Base-by-base conservation (phyloP, 2,113 vertebrate species). In the Orthochromis malagaraziensis region DNA sequence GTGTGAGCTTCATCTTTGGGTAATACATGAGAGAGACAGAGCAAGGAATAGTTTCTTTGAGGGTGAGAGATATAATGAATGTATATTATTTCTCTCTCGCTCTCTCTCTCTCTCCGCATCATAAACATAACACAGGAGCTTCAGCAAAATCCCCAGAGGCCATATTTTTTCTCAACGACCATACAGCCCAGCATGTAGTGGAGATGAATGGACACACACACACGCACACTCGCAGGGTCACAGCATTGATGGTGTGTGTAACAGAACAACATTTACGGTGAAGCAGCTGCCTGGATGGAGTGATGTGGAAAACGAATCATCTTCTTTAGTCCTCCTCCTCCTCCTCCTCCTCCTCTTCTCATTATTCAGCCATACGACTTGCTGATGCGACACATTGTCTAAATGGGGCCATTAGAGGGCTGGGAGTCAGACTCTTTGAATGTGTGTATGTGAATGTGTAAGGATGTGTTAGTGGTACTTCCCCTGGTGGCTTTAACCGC, bases 311-410 rank as follows among this genome's bases (percentile, higher is more conserved):
- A 90, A 92, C 63, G 21, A 89, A 55, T 73, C 35, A 57, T 89
- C 70, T 19, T 57, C 68, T 38, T 42, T 19, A 31, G 17, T 49
- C 21, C 51, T 60, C 53, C 54, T 58, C 53, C 53, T 55, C 21
- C 54, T 83, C n/a, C 40, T 42, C 42, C 42, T 81, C 9, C 84
- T 77, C 24, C 83, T 79, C 73, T 83, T 21, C 88, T 90, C 94
- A 91, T 95, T 94, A 93, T 93, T 95, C 93, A 94, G 89, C 87
- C 87, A n/a, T 84, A 90, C 89, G 85, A 94, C 87, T 91, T 95
- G 94, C 95, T 95, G 95, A 95, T 95, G 93, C 90, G 91, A 94
- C 94, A 96, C 88, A 91, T 93, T 92, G 92, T 93, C 92, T 89
- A 95, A 94, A 93, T 93, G 91, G 91, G 91, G 87, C 94, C 94